phyloP scores from a whole-genome alignment of 2,797 vertebrate species.

The Pelodytes ibericus region DNA sequence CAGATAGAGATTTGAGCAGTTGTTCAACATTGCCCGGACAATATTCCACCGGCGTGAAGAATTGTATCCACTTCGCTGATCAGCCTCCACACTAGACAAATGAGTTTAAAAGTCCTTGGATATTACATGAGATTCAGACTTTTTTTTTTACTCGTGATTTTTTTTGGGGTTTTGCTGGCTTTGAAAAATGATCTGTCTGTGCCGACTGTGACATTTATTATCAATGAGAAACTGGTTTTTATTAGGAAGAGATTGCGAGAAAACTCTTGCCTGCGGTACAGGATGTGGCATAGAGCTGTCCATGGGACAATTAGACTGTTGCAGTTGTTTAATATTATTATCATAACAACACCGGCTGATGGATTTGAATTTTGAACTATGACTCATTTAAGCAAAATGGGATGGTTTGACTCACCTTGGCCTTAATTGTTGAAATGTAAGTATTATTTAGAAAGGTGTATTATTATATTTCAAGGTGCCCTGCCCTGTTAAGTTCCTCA shows the following conservation, averaged over 20 bases:
- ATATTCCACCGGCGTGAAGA: conserved; percentile 32
- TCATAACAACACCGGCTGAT: too few relatives aligned
- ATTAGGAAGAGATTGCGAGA: background rate
- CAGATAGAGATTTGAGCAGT: conserved; percentile 29
- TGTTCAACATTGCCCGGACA: conserved; percentile 6
- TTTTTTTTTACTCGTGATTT: conserved; percentile 2
- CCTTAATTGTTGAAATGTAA: too few relatives aligned
- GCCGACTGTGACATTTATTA: conserved; percentile 1
- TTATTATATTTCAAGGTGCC: too few relatives aligned
- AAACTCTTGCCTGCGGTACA: background rate
- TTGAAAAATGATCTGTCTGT: conserved; percentile 11
- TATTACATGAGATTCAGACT: background rate
- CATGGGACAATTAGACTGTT: background rate
- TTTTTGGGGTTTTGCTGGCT: conserved; percentile 11
- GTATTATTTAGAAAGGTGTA: too few relatives aligned
- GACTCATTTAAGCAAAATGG: too few relatives aligned
- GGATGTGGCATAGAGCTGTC: background rate
- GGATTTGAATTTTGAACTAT: too few relatives aligned
- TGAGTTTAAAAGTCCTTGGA: conserved; percentile 8
- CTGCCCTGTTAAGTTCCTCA: too few relatives aligned
- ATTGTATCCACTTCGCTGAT: conserved; percentile 31
- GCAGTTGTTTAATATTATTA: background rate
- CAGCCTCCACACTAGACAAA: conserved; percentile 29
- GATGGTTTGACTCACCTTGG: too few relatives aligned
- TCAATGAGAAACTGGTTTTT: conserved; percentile 18